These are phyloP conservation scores for Theonella swinhoei DNA, from an alignment of 37 sponge, comb jelly and placozoan species.

Conservation along the genomic window DNA sequence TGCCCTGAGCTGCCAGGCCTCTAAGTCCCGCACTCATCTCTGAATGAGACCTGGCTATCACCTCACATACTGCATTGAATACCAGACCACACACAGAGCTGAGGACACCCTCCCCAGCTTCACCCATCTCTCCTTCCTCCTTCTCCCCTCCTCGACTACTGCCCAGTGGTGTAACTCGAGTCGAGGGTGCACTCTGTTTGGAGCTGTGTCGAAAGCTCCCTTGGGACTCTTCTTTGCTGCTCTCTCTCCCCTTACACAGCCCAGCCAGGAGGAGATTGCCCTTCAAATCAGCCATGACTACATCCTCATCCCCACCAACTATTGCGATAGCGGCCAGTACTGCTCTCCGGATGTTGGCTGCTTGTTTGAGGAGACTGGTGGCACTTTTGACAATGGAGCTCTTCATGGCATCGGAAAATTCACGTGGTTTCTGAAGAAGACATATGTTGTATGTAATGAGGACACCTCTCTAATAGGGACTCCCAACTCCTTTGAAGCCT, in stretches of 20 bases:
- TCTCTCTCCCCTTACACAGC: too few relatives aligned
- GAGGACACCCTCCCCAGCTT: constrained; percentile 19
- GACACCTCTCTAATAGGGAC: too few relatives aligned
- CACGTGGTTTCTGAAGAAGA: constrained; percentile 21
- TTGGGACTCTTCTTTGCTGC: too few relatives aligned
- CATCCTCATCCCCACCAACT: background rate
- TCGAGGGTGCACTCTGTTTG: background rate
- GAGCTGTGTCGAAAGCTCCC: too few relatives aligned
- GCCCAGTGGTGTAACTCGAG: background rate
- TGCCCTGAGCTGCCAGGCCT: background rate
- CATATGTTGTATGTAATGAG: background rate
- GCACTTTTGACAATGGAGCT: background rate
- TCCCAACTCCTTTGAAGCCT: too few relatives aligned
- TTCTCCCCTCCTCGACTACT: background rate
- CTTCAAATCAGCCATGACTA: background rate
- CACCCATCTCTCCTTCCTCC: background rate
- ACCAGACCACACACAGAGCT: constrained; percentile 30
- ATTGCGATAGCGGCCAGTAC: constrained; percentile 27
- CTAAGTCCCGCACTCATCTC: constrained; percentile 16
- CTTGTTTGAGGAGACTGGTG: background rate
- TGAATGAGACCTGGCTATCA: constrained; percentile 21
- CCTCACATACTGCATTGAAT: constrained; percentile 18
- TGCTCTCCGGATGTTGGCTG: constrained; percentile 4
- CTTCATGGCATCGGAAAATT: constrained; percentile 29
- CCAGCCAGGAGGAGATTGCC: background rate